Conservation (phyloP, 2,113 vertebrate genomes). For the Cygnus buccinator region DNA sequence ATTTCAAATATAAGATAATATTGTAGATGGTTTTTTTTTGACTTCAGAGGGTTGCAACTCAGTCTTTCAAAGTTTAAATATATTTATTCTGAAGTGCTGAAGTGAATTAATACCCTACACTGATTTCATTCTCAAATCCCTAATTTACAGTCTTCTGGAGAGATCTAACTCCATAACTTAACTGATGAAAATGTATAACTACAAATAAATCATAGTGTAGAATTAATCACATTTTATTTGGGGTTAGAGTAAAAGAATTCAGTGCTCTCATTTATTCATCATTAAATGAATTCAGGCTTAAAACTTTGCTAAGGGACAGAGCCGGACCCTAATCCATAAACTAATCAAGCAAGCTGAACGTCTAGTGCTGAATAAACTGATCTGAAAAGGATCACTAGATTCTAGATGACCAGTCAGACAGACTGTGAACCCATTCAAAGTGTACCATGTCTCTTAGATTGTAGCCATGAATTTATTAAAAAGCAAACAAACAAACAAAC, state of each 20-base stretch:
- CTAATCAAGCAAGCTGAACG: background rate
- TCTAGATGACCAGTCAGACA: background rate
- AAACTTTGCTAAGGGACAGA: background rate
- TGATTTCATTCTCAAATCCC: slow-evolving; percentile 3
- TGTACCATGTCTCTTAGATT: background rate
- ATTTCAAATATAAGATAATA: background rate
- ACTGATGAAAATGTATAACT: slow-evolving; percentile 18
- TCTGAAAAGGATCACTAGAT: background rate
- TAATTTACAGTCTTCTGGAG: slow-evolving; percentile 28
- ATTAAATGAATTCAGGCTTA: background rate
- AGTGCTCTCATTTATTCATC: background rate
- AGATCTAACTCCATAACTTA: background rate
- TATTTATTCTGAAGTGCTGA: background rate
- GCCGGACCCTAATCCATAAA: background rate
- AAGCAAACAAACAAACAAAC: background rate
- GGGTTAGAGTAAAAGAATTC: background rate
- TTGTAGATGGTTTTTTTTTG: background rate
- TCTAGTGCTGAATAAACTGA: background rate
- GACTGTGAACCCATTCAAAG: background rate
- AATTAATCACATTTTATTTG: background rate
- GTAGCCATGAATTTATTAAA: background rate
- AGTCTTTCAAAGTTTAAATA: background rate
- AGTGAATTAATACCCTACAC: slow-evolving; percentile 26
- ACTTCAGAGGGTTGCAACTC: background rate
- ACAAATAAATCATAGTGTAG: background rate